These are phyloP conservation scores for Alligator mississippiensis DNA, from an alignment of 2,113 vertebrate genomes.

Conservation along the genomic window DNA sequence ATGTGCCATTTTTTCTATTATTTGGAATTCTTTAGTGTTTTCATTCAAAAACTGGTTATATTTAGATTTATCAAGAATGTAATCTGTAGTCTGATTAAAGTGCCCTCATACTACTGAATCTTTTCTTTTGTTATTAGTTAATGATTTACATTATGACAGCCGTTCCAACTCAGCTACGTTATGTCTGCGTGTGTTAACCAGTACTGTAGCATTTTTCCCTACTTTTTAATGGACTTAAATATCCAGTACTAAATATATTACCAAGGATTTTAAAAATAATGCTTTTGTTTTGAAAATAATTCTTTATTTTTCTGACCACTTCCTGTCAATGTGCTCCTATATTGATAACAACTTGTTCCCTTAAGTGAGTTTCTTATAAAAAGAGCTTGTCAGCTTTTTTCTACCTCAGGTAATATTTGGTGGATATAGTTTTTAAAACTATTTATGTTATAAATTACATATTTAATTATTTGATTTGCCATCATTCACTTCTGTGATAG, in stretches of 20 bases:
- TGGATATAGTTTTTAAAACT: constrained; percentile 40
- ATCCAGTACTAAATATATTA: not conserved
- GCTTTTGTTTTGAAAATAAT: not conserved
- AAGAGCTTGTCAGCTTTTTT: constrained; percentile 50
- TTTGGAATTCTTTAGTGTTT: not conserved
- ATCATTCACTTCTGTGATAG: constrained; percentile 41
- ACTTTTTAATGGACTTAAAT: not conserved
- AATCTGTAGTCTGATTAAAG: accelerated
- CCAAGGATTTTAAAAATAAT: not conserved
- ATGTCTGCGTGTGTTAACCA: not conserved
- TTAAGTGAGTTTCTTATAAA: constrained; percentile 60
- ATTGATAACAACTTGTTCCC: constrained; percentile 62
- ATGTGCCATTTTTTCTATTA: accelerated
- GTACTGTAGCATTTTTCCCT: not conserved
- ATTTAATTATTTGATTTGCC: constrained; percentile 59
- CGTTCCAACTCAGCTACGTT: not conserved
- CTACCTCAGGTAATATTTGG: constrained; percentile 39
- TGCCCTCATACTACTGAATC: not conserved
- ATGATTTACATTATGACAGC: not conserved
- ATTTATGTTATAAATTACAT: constrained; percentile 51
- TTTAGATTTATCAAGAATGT: not conserved
- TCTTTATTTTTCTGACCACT: constrained; percentile 50
- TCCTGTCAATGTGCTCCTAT: constrained; percentile 32
- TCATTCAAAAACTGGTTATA: accelerated
- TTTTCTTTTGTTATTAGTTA: not conserved